Percentiles rank a stretch among this genome's conserved stretches.
Evolutionary conservation across 2,888 invertebrate genomes (phyloP).

Genomic region (Xestoiulus laeticollis): DNA sequence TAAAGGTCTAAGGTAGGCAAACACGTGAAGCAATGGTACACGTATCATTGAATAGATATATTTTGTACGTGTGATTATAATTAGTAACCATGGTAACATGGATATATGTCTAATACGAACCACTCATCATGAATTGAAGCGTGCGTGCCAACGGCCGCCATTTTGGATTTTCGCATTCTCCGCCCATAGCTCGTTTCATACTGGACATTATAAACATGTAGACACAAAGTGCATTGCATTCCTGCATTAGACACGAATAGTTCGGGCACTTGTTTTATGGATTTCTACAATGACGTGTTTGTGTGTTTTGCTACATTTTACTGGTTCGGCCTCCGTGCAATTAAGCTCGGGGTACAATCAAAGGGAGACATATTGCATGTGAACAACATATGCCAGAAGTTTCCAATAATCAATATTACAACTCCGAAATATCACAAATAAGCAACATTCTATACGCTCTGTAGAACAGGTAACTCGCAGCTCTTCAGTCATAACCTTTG

Average conservation of each 20-base stretch:
- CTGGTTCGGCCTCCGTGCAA: conserved; percentile 13
- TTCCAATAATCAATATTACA: conserved; percentile 27
- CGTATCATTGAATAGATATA: neutral
- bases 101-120: conserved; percentile 14
- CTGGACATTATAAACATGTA: conserved; percentile 29
- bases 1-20: neutral
- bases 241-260: conserved; percentile 34
- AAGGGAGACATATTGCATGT: conserved; percentile 22
- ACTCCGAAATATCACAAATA: neutral
- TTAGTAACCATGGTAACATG: conserved; percentile 20
- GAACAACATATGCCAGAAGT: conserved; percentile 3
- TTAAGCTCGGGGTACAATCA: conserved; percentile 25
- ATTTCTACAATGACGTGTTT: conserved; percentile 34
- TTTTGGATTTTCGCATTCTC: neutral
- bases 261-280: conserved; percentile 27
- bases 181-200: conserved; percentile 24
- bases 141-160: conserved; percentile 6
- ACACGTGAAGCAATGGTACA: neutral
- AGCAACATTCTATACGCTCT: neutral
- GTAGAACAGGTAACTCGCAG: neutral
- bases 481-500: neutral
- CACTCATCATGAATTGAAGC: conserved; percentile 37
- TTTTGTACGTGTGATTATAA: conserved; percentile 30
- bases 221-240: conserved; percentile 23
- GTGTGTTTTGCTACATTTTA: conserved; percentile 33